Base-by-base conservation (phyloP, 2,113 vertebrate species). In the Gallinago undulata region DNA sequence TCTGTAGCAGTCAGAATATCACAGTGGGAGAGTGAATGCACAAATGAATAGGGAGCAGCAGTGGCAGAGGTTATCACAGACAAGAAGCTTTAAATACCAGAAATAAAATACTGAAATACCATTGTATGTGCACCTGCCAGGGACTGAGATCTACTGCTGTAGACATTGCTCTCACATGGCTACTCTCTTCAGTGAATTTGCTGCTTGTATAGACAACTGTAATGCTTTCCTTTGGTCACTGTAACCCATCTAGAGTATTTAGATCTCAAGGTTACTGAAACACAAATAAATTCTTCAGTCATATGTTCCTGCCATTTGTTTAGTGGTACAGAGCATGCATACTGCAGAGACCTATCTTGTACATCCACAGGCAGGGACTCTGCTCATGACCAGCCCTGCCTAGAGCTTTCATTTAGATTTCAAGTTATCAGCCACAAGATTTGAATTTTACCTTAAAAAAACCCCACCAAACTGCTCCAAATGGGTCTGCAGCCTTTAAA, bases 191-290 rank as follows among this genome's bases (percentile, higher is more conserved):
- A 76, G 35, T 62, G 53, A 74, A 74, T 41, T 76, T 88, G 72
- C 27, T 81, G 31, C 51, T 94, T 87, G 67, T 59, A 84, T 57
- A 85, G 90, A 93, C 63, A 93, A 96, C 43, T 94, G 89, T 5
- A 89, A 35, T 31, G 43, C 19, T 91, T 85, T 85, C 17, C 47
- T 85, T 91, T 75, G 55, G 73, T 67, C 70, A 25, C 57, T 67
- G 30, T 47, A 95, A 74, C 70, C 41, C 24, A 45, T 53, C 30
- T 66, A 50, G 50, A 92, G 59, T 70, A 48, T 88, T 86, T 91
- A 84, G 77, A 89, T 87, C 70, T 96, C 78, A 95, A 68, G 77
- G 80, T 85, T 95, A 96, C 43, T 68, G 80, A 90, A 96, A 80
- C 80, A 94, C 39, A 84, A 90, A 90, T 68, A 84, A 92, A 89